Base-by-base conservation (phyloP, 2,888 invertebrate species). In the Drosophila greeni region DNA sequence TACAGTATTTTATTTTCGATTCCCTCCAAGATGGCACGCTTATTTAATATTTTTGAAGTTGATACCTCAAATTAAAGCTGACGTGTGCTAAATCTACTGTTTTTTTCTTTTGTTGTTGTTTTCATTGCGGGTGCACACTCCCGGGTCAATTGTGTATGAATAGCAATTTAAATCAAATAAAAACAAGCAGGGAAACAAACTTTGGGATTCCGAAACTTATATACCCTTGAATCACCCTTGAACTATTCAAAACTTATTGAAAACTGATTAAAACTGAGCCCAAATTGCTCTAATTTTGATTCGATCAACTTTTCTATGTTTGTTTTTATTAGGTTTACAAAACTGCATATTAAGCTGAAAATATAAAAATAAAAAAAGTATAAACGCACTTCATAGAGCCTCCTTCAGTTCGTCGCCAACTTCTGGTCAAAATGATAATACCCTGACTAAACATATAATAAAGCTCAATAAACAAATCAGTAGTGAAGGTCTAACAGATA, bases 51-150 rank as follows among this genome's bases (percentile, higher is more conserved):
- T 59, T 65, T 51, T 51, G 31, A 69, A 67, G 70, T 73, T 82
- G 75, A 82, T 72, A 73, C 72, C 70, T 75, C 67, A 73, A 76
- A 73, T 68, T 76, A 57, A 51, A 65, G 75, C 67, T 82, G 82
- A 79, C 79, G 75, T 82, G 67, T 71, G 66, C 53, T 62, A 60
- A 51, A 52, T 42, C 47, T 49, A 62, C 66, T 1, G 12, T 6
- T 29, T 23, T 45, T 45, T 29, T 12, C 5, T 29, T 23, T 4
- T 59, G n/a, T 54, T 56, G 42, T 61, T 61, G 37, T 54, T 58
- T 37, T 49, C 36, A 29, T 56, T 39, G 33, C 34, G 54, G 55
- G 31, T 61, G 51, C 39, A 37, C 37, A 52, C 40, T 60, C 40
- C 52, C 45, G 59, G 58, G 62, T 61, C 61, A 64, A 52, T 61